Percentiles rank a stretch among this genome's conserved stretches.
Evolutionary conservation across 1,140 invertebrate genomes (phyloP).

Genomic region (Drosophila ananassae): DNA sequence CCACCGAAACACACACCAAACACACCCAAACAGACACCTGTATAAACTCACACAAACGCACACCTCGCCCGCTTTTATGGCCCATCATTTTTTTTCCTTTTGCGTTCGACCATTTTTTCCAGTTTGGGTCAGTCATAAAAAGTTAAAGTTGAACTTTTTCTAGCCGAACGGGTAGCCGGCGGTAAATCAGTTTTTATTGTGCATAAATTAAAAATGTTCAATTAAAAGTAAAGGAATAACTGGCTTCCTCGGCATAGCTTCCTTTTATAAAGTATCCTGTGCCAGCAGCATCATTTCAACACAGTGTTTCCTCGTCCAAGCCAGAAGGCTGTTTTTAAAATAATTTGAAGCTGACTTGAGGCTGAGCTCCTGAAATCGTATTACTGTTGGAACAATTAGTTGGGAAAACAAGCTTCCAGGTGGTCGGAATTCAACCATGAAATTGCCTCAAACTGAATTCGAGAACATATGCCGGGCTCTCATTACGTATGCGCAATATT

Average conservation of each 20-base stretch:
- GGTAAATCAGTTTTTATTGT: conserved; percentile 79
- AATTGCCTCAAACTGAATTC: conserved; percentile 20
- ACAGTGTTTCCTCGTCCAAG: not conserved
- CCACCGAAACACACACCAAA: not conserved
- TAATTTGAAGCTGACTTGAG: not conserved
- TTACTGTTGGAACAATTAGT: conserved; percentile 13
- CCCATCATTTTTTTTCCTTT: conserved; percentile 50
- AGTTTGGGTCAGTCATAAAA: conserved; percentile 66
- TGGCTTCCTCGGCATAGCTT: not conserved
- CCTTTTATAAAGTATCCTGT: conserved; percentile 1
- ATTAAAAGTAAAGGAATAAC: conserved; percentile 58
- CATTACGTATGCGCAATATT: conserved; percentile 18
- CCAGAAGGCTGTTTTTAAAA: conserved; percentile 5
- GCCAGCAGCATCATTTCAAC: conserved; percentile 7
- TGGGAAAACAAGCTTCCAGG: conserved; percentile 13
- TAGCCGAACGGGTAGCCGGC: conserved; percentile 35
- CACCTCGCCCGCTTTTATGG: conserved; percentile 68
- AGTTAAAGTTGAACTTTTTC: conserved; percentile 66
- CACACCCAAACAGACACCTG: conserved; percentile 13
- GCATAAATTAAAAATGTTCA: conserved; percentile 79
- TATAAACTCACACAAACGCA: conserved; percentile 13
- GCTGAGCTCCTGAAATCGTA: not conserved
- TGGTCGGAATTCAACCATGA: not conserved
- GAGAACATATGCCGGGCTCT: conserved; percentile 1
- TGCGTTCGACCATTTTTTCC: not conserved